These are phyloP conservation scores for Opisthograptis luteolata DNA, from an alignment of 2,888 invertebrate species.

Conservation along the genomic window DNA sequence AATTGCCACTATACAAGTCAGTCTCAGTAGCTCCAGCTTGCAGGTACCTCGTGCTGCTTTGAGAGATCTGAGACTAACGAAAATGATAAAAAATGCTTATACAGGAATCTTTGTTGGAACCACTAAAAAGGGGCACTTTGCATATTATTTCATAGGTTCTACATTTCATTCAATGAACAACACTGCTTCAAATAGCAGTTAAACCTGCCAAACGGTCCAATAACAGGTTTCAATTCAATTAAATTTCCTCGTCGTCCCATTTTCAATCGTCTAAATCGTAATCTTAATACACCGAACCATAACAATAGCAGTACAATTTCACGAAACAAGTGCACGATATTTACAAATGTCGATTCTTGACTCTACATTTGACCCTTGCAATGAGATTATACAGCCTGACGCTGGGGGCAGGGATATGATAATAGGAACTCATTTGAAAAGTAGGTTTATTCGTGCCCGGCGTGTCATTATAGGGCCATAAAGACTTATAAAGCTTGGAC, in stretches of 20 bases:
- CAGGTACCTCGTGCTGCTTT: too few species aligned
- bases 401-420: constrained; percentile 39
- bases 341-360: constrained; percentile 68
- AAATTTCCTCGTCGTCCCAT: neutral
- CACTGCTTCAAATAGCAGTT: too few species aligned
- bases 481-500: constrained; percentile 12
- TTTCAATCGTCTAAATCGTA: constrained; percentile 9
- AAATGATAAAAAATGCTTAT: too few species aligned
- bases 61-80: too few species aligned
- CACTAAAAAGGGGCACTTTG: too few species aligned
- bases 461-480: constrained; percentile 26
- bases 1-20: too few species aligned
- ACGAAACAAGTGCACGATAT: constrained; percentile 55
- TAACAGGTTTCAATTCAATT: neutral
- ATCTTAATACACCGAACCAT: constrained; percentile 8
- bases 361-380: constrained; percentile 50
- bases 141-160: too few species aligned
- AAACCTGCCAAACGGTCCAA: too few species aligned
- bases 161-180: too few species aligned
- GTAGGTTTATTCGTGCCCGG: constrained; percentile 31
- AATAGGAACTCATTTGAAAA: constrained; percentile 31
- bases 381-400: constrained; percentile 41
- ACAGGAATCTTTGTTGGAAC: too few species aligned
- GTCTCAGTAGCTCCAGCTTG: too few species aligned
- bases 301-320: constrained; percentile 37